phyloP scores from a whole-genome alignment of 2,113 vertebrate species.

The Phasianus colchicus region DNA sequence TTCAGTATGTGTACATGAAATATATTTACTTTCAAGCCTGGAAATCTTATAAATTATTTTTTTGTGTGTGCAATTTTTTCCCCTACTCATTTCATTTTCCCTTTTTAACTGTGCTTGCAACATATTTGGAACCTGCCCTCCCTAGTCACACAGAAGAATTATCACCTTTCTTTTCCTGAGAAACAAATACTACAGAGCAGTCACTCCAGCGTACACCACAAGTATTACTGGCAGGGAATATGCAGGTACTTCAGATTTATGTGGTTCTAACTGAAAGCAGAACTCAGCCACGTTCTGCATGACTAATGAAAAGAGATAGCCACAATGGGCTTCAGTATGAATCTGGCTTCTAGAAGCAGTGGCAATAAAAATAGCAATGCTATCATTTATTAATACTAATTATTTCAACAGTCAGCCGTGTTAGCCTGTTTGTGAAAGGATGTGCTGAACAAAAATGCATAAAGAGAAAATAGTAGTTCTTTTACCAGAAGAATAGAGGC shows the following conservation, averaged over 20 bases:
- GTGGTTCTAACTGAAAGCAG: constrained; percentile 58
- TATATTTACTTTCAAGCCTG: not conserved
- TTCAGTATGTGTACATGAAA: accelerated
- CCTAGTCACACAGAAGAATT: constrained; percentile 29
- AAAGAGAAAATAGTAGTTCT: not conserved
- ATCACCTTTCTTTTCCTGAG: constrained; percentile 39
- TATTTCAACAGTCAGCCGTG: not conserved
- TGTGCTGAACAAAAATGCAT: not conserved
- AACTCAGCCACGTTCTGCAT: constrained; percentile 43
- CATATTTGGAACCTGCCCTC: constrained; percentile 17
- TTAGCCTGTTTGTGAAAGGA: not conserved
- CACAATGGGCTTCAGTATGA: constrained; percentile 51
- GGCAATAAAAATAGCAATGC: constrained; percentile 51
- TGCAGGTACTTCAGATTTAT: constrained; percentile 62
- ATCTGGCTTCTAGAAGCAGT: constrained; percentile 42
- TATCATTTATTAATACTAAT: constrained; percentile 48
- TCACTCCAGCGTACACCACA: not conserved
- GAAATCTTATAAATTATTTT: not conserved
- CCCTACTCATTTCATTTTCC: constrained; percentile 11
- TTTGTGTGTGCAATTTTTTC: not conserved
- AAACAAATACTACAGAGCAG: not conserved
- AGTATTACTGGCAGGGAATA: constrained; percentile 47
- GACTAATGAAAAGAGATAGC: constrained; percentile 65
- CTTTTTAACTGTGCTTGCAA: constrained; percentile 44
- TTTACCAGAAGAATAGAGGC: not conserved